Conservation (phyloP, 2,797 vertebrate species). For the Artibeus lituratus region DNA sequence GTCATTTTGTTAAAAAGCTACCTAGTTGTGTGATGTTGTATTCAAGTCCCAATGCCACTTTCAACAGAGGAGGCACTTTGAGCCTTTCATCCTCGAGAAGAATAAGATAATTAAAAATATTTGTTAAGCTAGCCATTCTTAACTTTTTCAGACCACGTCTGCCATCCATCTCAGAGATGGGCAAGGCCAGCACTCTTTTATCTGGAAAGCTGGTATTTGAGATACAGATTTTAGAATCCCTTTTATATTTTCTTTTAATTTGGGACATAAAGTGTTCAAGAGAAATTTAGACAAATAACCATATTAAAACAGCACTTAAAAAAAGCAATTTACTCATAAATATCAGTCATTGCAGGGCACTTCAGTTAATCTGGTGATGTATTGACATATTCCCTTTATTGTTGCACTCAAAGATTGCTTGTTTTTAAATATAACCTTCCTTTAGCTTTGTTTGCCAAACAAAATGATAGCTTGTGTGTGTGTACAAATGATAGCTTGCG, state of each 20-base stretch:
- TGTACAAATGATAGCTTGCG: no score
- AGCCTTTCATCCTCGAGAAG: neutral
- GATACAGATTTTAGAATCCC: neutral
- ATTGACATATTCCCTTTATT: neutral
- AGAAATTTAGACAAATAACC: neutral
- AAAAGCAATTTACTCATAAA: neutral
- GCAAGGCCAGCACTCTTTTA: neutral
- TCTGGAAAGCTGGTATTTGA: neutral
- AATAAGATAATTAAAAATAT: conserved; percentile 12
- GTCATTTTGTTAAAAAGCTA: neutral
- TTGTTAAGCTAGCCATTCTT: neutral
- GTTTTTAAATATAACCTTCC: neutral
- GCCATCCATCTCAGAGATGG: neutral
- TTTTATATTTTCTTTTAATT: neutral
- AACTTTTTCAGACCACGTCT: neutral
- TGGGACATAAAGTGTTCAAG: neutral
- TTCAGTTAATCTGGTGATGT: neutral
- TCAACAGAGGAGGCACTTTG: neutral
- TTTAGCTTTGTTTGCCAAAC: neutral
- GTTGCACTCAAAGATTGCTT: neutral
- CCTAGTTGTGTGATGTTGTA: neutral
- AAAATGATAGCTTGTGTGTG: neutral
- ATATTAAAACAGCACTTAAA: neutral
- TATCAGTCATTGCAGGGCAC: neutral
- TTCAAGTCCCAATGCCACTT: conserved; percentile 32